Evolutionary conservation across 2,113 vertebrate genomes (phyloP), one percentile per base, ranked within the genome.

Genomic region (Apteryx owenii): DNA sequence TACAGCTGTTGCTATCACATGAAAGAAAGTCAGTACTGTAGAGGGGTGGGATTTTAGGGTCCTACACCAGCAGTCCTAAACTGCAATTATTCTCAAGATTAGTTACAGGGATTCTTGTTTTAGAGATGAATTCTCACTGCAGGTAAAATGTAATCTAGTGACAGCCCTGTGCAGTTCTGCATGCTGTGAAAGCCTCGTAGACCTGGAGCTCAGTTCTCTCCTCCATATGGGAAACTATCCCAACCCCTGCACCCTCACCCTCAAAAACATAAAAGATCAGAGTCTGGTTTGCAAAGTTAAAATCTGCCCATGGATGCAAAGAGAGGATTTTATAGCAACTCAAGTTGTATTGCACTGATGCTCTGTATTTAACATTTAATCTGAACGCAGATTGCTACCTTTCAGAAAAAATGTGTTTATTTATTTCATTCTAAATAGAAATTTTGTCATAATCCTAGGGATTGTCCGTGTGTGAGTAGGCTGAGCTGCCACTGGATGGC

Each of bases 401-500:
- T 64, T 22, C 19, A 4, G 56, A 10, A 7, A 51, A 9, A 17
- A 38, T 5, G 5, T 1, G 25, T 33, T 42, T 14, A 2, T 75
- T 81, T 50, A 20, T 73, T 89, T 36, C 28, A 20, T 89, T 51
- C 9, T 36, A 42, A 72, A 31, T 3, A 50, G 29, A 20, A 33
- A 13, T 77, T 5, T 33, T 23, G 70, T 4, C 2, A 46, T 28
- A 3, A 22, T 53, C 54, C 54, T 5, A 6, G 53, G 68, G 46
- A 36, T 86, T 29, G 23, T 9, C 2, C 26, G 25, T 16, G 40
- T 93, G 96, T 73, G 95, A 44, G 92, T 4, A 77, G 81, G 50
- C 15, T 16, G 19, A 13, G 42, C 2, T 82, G 83, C 98, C 98
- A 42, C 98, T 97, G 93, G 98, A 94, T 98, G 98, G 97, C 98